Percentiles rank a stretch among this genome's conserved stretches.
Evolutionary conservation across 2,888 invertebrate species (phyloP).

Genomic region (Caenorhabditis zanzibari): DNA sequence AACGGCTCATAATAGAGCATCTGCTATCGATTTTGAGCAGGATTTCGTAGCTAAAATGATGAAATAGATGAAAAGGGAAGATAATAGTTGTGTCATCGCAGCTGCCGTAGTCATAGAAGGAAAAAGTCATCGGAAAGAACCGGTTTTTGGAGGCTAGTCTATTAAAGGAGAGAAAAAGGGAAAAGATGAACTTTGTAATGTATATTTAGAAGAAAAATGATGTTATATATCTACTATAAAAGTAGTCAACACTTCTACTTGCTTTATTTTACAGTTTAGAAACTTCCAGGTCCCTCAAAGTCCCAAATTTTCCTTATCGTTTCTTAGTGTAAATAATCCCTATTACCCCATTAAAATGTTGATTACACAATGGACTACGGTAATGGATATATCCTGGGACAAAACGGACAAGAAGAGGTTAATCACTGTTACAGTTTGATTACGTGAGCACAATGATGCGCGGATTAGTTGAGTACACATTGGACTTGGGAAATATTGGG

Average conservation of each 20-base stretch:
- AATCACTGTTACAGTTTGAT: slow-evolving; percentile 12
- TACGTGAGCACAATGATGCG: neutral
- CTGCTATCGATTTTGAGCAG: neutral
- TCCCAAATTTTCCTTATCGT: no score
- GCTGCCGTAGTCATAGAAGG: neutral
- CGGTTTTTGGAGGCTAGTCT: neutral
- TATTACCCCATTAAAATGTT: neutral
- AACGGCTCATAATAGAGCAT: no score
- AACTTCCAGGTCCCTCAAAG: no score
- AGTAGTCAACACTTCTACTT: no score
- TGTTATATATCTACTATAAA: no score
- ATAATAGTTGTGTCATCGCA: slow-evolving; percentile 2
- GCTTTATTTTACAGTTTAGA: no score
- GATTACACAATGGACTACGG: slow-evolving; percentile 8
- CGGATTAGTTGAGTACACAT: slow-evolving; percentile 10
- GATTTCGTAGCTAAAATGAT: neutral
- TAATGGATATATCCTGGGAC: slow-evolving; percentile 2
- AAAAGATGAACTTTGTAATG: slow-evolving; percentile 6
- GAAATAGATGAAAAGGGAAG: neutral
- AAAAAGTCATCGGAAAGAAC: neutral
- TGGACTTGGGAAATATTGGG: neutral
- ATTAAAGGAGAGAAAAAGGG: neutral
- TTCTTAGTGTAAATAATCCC: no score
- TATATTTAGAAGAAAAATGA: no score
- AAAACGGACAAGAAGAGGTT: neutral